phyloP scores from a whole-genome alignment of 2,797 vertebrate genomes.

The Heliangelus exortis region DNA sequence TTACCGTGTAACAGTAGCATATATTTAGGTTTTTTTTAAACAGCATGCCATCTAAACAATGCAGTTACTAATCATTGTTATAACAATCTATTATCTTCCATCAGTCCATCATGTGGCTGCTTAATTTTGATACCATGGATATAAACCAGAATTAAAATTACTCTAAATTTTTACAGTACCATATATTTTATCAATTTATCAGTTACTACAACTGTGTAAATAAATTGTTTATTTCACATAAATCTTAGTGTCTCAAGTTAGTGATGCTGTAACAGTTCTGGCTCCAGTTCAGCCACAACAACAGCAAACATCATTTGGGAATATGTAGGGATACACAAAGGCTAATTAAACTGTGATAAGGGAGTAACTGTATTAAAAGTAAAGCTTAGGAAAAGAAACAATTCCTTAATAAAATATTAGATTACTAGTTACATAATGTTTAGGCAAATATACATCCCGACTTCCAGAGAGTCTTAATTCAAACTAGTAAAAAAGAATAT shows the following conservation, averaged over 20 bases:
- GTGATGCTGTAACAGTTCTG: not conserved
- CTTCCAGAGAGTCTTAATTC: not conserved
- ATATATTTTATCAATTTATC: not conserved
- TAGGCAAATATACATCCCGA: not conserved
- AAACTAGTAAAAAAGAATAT: not conserved
- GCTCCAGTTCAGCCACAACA: not conserved
- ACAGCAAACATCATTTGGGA: not conserved
- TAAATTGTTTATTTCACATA: not conserved
- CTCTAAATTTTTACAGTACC: not conserved
- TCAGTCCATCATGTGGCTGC: not conserved
- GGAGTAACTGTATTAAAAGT: not conserved
- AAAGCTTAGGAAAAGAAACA: not conserved
- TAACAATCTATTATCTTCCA: not conserved
- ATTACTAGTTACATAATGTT: not conserved
- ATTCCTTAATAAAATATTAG: not conserved
- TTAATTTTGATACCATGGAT: not conserved
- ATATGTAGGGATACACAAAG: not conserved
- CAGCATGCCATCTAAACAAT: not conserved
- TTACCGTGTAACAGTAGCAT: not conserved
- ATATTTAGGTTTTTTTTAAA: not conserved
- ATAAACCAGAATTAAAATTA: not conserved
- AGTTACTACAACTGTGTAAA: not conserved
- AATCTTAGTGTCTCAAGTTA: not conserved
- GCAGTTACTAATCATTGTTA: not conserved
- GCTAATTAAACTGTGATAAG: not conserved